Evolutionary conservation across 2,797 vertebrate species (phyloP).

Genomic region (Propithecus deckenii): DNA sequence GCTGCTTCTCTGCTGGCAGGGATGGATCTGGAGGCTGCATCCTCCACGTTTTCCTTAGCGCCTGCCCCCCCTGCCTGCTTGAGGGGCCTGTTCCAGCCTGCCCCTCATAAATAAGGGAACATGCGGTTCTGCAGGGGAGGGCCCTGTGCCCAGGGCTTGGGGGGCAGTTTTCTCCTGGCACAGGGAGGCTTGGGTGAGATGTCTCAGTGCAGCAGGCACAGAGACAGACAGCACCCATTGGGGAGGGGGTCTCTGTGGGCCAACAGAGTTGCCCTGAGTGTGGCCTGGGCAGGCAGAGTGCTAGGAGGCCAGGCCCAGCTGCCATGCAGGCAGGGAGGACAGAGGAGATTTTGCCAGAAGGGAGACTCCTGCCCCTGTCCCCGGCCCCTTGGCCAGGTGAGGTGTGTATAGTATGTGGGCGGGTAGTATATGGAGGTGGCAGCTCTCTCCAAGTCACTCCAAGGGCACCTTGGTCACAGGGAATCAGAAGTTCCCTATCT

Average conservation of each 20-base stretch:
- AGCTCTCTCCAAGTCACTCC: background rate
- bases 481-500: background rate
- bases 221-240: background rate
- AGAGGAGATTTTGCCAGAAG: background rate
- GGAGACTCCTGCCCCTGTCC: background rate
- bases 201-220: background rate
- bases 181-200: conserved; percentile 23
- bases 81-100: conserved; percentile 83
- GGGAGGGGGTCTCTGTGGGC: background rate
- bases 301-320: background rate
- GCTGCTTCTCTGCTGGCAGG: conserved; percentile 51
- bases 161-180: conserved; percentile 40
- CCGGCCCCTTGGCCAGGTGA: background rate
- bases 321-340: background rate
- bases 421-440: background rate
- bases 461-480: background rate
- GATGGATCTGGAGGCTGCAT: conserved; percentile 6
- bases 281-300: background rate
- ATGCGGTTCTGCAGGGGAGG: conserved; percentile 73
- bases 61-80: conserved; percentile 57
- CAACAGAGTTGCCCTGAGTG: background rate
- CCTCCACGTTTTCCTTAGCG: conserved; percentile 33
- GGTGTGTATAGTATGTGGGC: background rate
- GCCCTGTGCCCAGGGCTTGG: conserved; percentile 26
- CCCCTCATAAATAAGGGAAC: conserved; percentile 84